phyloP scores from a whole-genome alignment of 2,888 invertebrate species.

The Drosophila pegasa region DNA sequence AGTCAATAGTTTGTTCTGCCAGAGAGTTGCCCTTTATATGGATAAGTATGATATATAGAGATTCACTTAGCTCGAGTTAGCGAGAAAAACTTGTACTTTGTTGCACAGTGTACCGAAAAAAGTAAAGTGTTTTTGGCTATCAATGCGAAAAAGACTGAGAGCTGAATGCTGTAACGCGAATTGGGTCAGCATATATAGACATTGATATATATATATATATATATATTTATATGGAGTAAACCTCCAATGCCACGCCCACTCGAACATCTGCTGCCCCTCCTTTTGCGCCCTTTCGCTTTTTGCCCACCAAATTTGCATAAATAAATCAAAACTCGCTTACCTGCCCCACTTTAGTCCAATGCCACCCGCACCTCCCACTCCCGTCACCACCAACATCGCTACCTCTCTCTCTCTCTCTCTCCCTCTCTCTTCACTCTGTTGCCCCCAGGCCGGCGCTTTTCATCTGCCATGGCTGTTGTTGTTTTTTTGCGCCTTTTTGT shows the following conservation, averaged over 20 bases:
- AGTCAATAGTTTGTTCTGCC: too few species aligned
- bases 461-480: slow-evolving; percentile 5
- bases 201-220: slow-evolving; percentile 4
- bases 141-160: neutral
- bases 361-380: neutral
- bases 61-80: neutral
- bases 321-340: slow-evolving; percentile 53
- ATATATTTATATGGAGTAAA: neutral
- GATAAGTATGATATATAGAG: neutral
- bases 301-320: slow-evolving; percentile 53
- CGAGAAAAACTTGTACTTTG: neutral
- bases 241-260: slow-evolving; percentile 1
- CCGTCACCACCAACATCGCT: slow-evolving; percentile 15
- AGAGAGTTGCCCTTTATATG: too few species aligned
- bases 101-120: neutral
- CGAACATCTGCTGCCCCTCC: neutral
- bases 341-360: slow-evolving; percentile 30
- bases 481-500: slow-evolving; percentile 10
- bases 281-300: too few species aligned
- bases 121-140: neutral
- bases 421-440: neutral
- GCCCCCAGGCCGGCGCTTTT: slow-evolving; percentile 15
- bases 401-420: neutral
- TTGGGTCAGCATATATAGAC: slow-evolving; percentile 34
- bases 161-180: slow-evolving; percentile 8